Conservation (phyloP, 2,113 vertebrate species). For the Apteryx mantelli region DNA sequence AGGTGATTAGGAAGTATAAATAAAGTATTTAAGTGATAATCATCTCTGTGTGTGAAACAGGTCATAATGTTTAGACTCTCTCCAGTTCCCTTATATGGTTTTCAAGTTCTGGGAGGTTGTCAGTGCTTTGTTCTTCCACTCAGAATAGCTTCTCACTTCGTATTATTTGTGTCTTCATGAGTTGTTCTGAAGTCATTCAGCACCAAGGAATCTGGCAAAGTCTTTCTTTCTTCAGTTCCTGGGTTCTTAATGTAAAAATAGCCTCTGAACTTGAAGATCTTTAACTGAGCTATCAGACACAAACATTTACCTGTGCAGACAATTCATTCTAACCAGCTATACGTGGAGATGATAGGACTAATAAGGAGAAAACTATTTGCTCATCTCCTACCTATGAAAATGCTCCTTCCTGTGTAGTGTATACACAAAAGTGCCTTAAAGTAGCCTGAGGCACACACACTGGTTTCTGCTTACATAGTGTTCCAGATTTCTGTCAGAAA, state of each 20-base stretch:
- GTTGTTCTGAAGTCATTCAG: background rate
- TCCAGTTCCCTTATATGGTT: background rate
- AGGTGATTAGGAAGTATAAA: background rate
- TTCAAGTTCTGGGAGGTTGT: background rate
- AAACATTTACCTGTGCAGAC: background rate
- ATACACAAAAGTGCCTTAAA: background rate
- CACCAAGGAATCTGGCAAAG: background rate
- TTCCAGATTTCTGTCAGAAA: background rate
- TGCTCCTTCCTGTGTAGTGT: background rate
- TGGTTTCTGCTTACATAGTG: background rate
- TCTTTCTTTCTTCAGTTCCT: background rate
- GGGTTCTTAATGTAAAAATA: rapidly evolving
- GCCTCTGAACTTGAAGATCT: background rate
- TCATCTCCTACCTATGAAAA: background rate
- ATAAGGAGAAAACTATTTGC: background rate
- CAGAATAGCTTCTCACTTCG: background rate
- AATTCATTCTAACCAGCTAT: background rate
- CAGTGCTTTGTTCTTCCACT: background rate
- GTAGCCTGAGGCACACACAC: background rate
- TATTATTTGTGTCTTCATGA: background rate
- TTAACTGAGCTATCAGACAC: background rate
- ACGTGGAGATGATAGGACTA: background rate
- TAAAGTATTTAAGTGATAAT: background rate
- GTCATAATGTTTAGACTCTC: background rate
- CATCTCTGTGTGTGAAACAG: background rate